phyloP scores from a whole-genome alignment of 2,113 vertebrate species.

The Delphinus delphis region DNA sequence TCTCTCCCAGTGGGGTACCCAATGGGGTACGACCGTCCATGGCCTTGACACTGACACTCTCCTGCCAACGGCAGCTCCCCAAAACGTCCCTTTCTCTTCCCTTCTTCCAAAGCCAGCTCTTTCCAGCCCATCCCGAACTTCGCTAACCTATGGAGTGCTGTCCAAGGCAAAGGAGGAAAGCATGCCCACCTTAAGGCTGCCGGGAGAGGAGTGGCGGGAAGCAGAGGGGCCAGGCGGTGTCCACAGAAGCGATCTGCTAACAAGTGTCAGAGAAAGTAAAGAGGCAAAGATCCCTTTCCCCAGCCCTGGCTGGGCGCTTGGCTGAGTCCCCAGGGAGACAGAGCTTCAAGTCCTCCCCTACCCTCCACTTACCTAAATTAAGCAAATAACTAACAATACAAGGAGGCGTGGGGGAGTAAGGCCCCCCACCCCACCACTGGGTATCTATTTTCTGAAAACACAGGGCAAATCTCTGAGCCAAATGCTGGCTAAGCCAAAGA shows the following conservation, averaged over 20 bases:
- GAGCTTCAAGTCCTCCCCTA: neutral
- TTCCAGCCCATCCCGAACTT: neutral
- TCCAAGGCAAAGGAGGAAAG: neutral
- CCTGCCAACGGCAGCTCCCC: rapidly evolving
- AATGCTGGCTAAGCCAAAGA: constrained; percentile 59
- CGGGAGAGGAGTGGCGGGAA: neutral
- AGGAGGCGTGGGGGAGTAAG: constrained; percentile 52
- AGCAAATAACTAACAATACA: constrained; percentile 59
- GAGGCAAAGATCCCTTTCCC: neutral
- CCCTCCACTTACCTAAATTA: neutral
- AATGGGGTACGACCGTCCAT: neutral
- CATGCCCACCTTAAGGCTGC: neutral
- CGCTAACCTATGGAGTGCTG: neutral
- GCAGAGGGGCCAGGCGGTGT: neutral
- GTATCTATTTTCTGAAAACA: constrained; percentile 72
- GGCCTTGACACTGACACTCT: neutral
- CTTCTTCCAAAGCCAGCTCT: neutral
- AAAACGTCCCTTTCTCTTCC: neutral
- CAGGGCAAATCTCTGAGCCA: constrained; percentile 58
- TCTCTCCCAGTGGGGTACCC: neutral
- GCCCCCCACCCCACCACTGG: neutral
- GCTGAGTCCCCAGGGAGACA: neutral
- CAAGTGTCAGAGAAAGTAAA: neutral
- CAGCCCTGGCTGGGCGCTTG: neutral
- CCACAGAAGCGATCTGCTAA: neutral